Conservation (phyloP, 1,140 invertebrate genomes). For the Monomorium pharaonis region DNA sequence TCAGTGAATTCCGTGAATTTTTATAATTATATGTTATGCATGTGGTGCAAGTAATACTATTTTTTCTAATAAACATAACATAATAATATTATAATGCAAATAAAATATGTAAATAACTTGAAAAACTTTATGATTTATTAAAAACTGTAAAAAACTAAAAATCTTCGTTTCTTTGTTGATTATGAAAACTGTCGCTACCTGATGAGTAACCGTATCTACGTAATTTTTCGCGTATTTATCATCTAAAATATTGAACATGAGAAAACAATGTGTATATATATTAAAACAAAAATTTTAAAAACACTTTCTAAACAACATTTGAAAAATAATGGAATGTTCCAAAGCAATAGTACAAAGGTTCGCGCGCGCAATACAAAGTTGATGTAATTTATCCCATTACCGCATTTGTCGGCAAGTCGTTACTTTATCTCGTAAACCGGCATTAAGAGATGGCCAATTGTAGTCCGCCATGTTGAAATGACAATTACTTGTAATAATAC, state of each 20-base stretch:
- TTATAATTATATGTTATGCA: not conserved
- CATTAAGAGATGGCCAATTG: conserved; percentile 55
- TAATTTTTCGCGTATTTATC: no score
- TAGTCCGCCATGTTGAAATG: conserved; percentile 51
- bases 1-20: not conserved
- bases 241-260: not conserved
- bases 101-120: not conserved
- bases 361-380: conserved; percentile 33
- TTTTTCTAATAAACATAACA: not conserved
- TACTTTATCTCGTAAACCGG: conserved; percentile 52
- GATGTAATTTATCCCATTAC: conserved; percentile 53
- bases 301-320: not conserved
- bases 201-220: not conserved
- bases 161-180: not conserved
- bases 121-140: not conserved
- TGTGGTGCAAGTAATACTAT: not conserved
- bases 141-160: not conserved
- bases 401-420: conserved; percentile 46
- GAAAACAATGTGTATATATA: not conserved
- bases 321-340: conserved; percentile 9
- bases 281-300: not conserved
- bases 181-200: not conserved
- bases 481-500: conserved; percentile 58
- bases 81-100: not conserved
- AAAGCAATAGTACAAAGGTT: not conserved